phyloP scores from a whole-genome alignment of 2,113 vertebrate species.

The Brachionichthys hirsutus region DNA sequence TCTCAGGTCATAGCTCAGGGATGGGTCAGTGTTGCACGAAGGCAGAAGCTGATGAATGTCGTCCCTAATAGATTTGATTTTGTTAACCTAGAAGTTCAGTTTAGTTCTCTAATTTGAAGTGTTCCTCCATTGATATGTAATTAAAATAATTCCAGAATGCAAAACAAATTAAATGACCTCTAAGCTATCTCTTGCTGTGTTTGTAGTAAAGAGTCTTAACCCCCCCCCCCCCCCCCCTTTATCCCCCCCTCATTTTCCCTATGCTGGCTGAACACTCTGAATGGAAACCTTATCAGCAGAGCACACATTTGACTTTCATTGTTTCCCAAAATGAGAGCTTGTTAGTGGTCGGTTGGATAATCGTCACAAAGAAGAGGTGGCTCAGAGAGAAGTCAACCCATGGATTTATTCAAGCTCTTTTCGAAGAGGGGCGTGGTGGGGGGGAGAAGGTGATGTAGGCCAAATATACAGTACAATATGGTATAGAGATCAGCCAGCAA shows the following conservation, averaged over 20 bases:
- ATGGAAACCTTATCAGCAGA: slow-evolving; percentile 63
- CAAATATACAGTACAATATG: neutral
- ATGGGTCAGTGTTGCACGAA: no score
- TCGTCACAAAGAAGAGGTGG: slow-evolving; percentile 40
- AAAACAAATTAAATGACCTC: slow-evolving; percentile 21
- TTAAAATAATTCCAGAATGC: slow-evolving; percentile 12
- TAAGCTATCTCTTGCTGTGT: slow-evolving; percentile 43
- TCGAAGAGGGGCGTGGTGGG: slow-evolving; percentile 23
- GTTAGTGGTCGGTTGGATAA: slow-evolving; percentile 56
- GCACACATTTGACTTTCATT: slow-evolving; percentile 71
- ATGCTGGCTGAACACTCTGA: slow-evolving; percentile 38
- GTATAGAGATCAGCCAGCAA: slow-evolving; percentile 5
- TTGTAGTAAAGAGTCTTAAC: slow-evolving; percentile 11
- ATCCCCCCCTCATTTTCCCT: slow-evolving; percentile 43
- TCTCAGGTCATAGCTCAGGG: no score
- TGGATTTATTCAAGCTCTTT: slow-evolving; percentile 25
- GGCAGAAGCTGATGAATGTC: no score
- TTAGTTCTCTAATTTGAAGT: no score
- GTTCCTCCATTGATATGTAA: slow-evolving; percentile 21
- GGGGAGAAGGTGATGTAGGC: neutral
- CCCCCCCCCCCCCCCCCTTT: slow-evolving; percentile 28
- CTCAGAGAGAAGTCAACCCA: slow-evolving; percentile 31
- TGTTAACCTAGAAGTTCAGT: no score
- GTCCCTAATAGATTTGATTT: no score
- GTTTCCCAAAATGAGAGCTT: slow-evolving; percentile 63